Conservation (phyloP, 2,113 vertebrate species). For the Athene cunicularia region DNA sequence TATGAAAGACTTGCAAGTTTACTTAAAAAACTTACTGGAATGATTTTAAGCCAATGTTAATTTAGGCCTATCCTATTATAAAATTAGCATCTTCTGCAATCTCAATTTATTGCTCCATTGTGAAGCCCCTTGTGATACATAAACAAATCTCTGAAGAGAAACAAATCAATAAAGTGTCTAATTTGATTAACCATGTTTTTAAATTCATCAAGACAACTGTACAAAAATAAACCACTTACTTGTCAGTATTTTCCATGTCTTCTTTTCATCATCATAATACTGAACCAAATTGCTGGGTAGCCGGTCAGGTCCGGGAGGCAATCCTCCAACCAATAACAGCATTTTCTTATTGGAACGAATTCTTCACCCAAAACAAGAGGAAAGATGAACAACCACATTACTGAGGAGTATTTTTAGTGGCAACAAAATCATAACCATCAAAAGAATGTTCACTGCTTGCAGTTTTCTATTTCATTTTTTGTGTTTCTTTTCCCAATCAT, state of each 20-base stretch:
- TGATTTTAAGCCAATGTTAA: conserved; percentile 75
- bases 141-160: conserved; percentile 77
- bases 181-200: conserved; percentile 78
- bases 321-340: conserved; percentile 95
- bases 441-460: conserved; percentile 77
- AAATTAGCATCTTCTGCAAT: conserved; percentile 67
- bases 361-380: conserved; percentile 90
- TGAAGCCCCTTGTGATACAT: conserved; percentile 66
- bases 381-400: conserved; percentile 81
- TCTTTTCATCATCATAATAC: conserved; percentile 99
- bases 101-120: conserved; percentile 77
- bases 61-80: conserved; percentile 62
- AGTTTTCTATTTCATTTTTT: conserved; percentile 79
- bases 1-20: conserved; percentile 51
- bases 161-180: conserved; percentile 81
- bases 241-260: conserved; percentile 99
- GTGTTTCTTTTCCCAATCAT: conserved; percentile 77
- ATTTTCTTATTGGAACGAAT: conserved; percentile 99
- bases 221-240: conserved; percentile 86
- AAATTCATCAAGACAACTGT: conserved; percentile 73
- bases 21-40: conserved; percentile 57
- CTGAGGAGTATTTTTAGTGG: conserved; percentile 74
- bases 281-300: conserved; percentile 99
- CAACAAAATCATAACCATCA: conserved; percentile 80
- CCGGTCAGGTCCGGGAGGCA: conserved; percentile 98